Conservation (phyloP, 92 coral and sea anemone species). For the Diadumene lineata region DNA sequence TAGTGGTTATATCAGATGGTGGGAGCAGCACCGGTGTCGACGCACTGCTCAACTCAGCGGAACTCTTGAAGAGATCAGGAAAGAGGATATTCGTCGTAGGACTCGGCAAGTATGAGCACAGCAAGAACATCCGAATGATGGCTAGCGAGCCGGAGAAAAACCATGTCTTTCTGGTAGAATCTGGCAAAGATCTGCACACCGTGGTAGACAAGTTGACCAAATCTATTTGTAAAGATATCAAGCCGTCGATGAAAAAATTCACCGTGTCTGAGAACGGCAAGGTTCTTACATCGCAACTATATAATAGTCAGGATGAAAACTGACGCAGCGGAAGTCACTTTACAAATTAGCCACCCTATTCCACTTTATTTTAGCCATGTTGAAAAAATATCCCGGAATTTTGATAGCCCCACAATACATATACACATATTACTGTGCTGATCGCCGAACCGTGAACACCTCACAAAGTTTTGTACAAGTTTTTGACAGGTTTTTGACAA, state of each 20-base stretch:
- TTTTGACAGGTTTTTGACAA: no score
- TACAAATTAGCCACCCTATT: no score
- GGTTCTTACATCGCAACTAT: conserved; percentile 17
- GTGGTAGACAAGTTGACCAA: neutral
- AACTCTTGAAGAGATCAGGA: conserved; percentile 30
- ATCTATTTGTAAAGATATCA: conserved; percentile 35
- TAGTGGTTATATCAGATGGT: conserved; percentile 30
- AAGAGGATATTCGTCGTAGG: conserved; percentile 42
- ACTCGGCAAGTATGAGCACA: conserved; percentile 24
- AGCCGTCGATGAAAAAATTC: conserved; percentile 24
- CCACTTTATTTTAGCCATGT: no score
- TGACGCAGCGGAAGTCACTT: neutral
- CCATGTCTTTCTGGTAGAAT: conserved; percentile 22
- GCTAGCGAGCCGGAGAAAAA: conserved; percentile 31
- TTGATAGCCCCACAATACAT: no score
- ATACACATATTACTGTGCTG: no score
- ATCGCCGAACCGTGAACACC: no score
- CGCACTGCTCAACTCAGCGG: conserved; percentile 17
- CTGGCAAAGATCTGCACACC: conserved; percentile 14
- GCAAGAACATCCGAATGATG: conserved; percentile 24
- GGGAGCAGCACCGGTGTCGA: conserved; percentile 37
- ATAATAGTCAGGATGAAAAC: neutral
- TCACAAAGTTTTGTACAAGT: no score
- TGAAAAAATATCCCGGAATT: no score
- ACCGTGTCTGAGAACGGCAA: conserved; percentile 22